Base-by-base conservation (phyloP, 2,797 vertebrate species). In the Perodicticus potto region DNA sequence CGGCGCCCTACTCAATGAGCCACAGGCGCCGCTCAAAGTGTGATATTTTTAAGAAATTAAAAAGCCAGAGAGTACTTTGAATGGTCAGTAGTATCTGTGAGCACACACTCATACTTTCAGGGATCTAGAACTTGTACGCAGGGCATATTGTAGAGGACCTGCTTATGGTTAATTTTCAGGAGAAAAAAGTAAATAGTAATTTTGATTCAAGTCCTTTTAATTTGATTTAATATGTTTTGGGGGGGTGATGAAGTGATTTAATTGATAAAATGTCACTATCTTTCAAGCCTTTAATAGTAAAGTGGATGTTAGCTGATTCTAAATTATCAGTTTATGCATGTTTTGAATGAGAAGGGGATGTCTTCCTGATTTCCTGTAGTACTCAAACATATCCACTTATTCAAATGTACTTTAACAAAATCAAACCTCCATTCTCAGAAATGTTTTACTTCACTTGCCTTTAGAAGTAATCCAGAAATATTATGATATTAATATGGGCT, bases 251-350 rank as follows among this genome's bases (percentile, higher is more conserved):
- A 84, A 81, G 53, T 78, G n/a, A 87, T 77, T 96, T 94, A 93
- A 96, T 94, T 90, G 77, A 81, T 80, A 80, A 55, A 23, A 59
- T 93, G 89, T 91, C n/a, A 40, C 20, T 32, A 1, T 96, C 45
- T 90, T 95, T 84, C 29, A 93, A 96, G 86, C 49, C 76, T 97
- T 97, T 85, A 95, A 86, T 94, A 90, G 65, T 94, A 72, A 78
- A 93, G 89, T 96, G 96, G 83, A 95, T 90, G 73, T 53, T 55
- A 95, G 92, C 95, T 96, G 96, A 63, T 85, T 97, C 57, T 92
- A 97, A 96, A 96, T 95, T n/a, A 92, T 91, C 55, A 32, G 8
- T 80, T 17, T 88, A 81, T 89, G 49, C 86, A 40, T 86, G 9
- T 86, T 96, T 93, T 81, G 27, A 70, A 78, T 72, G 80, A 95